phyloP scores from a whole-genome alignment of 2,113 vertebrate genomes.

The Lamprologus sp. region DNA sequence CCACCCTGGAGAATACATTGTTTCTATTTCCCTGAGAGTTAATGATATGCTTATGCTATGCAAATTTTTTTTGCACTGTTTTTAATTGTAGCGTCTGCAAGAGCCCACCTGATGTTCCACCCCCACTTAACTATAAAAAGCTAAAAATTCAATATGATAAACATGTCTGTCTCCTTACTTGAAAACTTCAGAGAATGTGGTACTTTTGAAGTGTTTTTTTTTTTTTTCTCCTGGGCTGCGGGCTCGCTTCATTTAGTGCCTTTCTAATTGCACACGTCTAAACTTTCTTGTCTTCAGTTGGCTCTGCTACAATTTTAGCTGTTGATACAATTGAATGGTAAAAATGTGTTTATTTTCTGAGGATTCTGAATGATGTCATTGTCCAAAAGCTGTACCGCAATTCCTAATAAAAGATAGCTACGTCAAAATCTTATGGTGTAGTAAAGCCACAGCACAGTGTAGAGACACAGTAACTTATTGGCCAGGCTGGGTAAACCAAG shows the following conservation, averaged over 20 bases:
- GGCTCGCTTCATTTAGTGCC: neutral
- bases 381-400: neutral
- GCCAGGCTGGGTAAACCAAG: neutral
- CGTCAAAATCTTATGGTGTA: neutral
- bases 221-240: neutral
- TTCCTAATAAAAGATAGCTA: neutral
- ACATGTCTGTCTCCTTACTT: slow-evolving; percentile 3
- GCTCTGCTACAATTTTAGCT: neutral
- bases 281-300: neutral
- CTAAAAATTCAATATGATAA: slow-evolving; percentile 19
- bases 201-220: neutral
- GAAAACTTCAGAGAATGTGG: neutral
- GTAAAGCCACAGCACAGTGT: neutral
- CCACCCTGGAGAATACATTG: slow-evolving; percentile 52
- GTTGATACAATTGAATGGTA: neutral
- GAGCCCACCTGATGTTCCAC: slow-evolving; percentile 52
- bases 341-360: neutral
- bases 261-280: neutral
- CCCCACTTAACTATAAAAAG: slow-evolving; percentile 53
- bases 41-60: slow-evolving; percentile 62
- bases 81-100: slow-evolving; percentile 66
- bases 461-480: neutral
- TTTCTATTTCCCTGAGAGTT: slow-evolving; percentile 52
- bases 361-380: neutral
- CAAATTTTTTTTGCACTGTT: slow-evolving; percentile 48